Base-by-base conservation (phyloP, 2,888 invertebrate species). In the Drosophila anomalipes region DNA sequence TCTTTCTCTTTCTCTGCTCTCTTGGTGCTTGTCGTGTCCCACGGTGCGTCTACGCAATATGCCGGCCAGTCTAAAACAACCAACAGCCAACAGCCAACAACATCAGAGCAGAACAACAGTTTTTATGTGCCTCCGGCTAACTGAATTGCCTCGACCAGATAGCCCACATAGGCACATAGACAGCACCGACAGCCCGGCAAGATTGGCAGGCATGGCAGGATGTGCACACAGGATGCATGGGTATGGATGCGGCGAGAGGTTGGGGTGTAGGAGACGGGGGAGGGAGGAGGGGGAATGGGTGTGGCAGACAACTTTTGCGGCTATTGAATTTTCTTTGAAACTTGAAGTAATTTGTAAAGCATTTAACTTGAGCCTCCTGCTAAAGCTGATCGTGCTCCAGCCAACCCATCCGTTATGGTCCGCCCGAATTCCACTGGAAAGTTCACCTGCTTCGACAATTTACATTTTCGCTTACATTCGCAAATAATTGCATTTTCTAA, bases 1-100 rank as follows among this genome's bases (percentile, higher is more conserved):
- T 39, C 28, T 16, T 4, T 19, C 10, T 56, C 5, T 1, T n/a
- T 16, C 26, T 35, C 3, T 22, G 26, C 39, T 26, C 19, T 39
- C 59, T 64, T 53, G 53, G 57, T 69, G 47, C 57, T 58, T 69
- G 58, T 67, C 63, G 64, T 60, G 66, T 58, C 61, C 51, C 61
- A 51, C 64, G 53, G 71, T 82, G 79, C 79, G 82, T 79, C 82
- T 79, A 79, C 75, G 79, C 82, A 79, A 79, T 75, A 64, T 79
- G 82, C 54, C 66, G 51, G 44, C 28, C 44, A 62, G 64, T 39
- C 60, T 62, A 80, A 75, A 64, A 49, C 65, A 67, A 68, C 54
- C 73, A 72, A 47, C 47, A 16, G 16, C 16, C 37, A 61, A 52
- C 30, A 62, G 60, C 57, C 61, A 58, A 47, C 52, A 51, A 39